Evolutionary conservation across 2,888 invertebrate genomes (phyloP).

Genomic region (Pycnomerus fuliginosus): DNA sequence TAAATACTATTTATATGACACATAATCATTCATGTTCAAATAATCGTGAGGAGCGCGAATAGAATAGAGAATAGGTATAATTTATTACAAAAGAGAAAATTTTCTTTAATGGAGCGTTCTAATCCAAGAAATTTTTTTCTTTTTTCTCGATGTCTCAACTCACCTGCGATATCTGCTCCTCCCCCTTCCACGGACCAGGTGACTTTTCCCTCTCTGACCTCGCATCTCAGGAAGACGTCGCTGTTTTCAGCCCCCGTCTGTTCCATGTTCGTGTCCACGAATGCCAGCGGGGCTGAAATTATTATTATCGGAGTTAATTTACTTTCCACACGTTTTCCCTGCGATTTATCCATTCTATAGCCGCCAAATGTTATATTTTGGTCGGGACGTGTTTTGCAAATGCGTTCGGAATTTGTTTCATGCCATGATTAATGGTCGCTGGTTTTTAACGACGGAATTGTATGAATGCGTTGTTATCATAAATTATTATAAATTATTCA

Average conservation of each 20-base stretch:
- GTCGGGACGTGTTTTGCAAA: slow-evolving; percentile 21
- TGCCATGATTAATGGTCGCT: slow-evolving; percentile 20
- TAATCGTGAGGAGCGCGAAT: too few species aligned
- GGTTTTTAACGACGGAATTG: slow-evolving; percentile 23
- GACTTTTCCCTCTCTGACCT: slow-evolving; percentile 61
- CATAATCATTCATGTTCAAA: too few species aligned
- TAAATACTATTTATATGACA: too few species aligned
- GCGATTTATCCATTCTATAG: slow-evolving; percentile 18
- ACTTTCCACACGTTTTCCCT: slow-evolving; percentile 15
- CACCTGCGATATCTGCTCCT: slow-evolving; percentile 69
- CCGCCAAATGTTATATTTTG: slow-evolving; percentile 23
- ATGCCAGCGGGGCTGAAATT: slow-evolving; percentile 57
- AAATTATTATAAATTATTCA: slow-evolving; percentile 24
- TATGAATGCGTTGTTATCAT: slow-evolving; percentile 17
- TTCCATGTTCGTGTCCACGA: slow-evolving; percentile 56
- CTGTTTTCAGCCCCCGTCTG: slow-evolving; percentile 56
- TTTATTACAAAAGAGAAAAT: too few species aligned
- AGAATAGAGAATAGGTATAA: too few species aligned
- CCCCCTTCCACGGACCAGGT: slow-evolving; percentile 65
- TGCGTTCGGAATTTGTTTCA: slow-evolving; percentile 20
- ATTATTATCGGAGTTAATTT: slow-evolving; percentile 12
- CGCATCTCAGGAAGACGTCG: slow-evolving; percentile 59
- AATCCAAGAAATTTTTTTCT: too few species aligned
- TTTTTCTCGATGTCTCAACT: too few species aligned
- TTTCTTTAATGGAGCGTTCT: too few species aligned